Evolutionary conservation across 2,888 invertebrate species (phyloP).

Genomic region (Leucophora obtusa): DNA sequence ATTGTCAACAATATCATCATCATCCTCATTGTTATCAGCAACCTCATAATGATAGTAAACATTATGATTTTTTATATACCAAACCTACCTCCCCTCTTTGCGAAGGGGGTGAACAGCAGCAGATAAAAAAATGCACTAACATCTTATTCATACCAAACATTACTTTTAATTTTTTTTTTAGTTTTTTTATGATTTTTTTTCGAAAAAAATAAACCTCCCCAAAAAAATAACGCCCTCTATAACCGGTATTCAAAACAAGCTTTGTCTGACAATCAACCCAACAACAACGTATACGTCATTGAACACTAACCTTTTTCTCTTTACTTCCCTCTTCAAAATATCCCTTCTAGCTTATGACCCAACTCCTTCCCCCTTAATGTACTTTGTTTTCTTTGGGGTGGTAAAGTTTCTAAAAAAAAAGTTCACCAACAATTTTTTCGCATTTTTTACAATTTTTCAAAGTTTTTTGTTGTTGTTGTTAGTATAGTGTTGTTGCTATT

Average conservation of each 20-base stretch:
- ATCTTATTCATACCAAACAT: constrained; percentile 41
- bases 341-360: neutral
- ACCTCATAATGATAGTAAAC: constrained; percentile 33
- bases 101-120: neutral
- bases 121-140: constrained; percentile 44
- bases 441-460: constrained; percentile 56
- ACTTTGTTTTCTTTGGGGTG: constrained; percentile 31
- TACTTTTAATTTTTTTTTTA: constrained; percentile 8
- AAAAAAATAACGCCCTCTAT: constrained; percentile 49
- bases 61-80: constrained; percentile 4
- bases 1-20: constrained; percentile 13
- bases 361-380: neutral
- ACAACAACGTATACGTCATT: constrained; percentile 46
- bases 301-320: constrained; percentile 55
- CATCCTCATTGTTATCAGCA: neutral
- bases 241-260: constrained; percentile 62
- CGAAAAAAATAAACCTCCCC: constrained; percentile 26
- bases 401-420: constrained; percentile 58
- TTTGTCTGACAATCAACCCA: constrained; percentile 49
- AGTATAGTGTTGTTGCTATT: constrained; percentile 27
- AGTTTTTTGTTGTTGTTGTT: constrained; percentile 34
- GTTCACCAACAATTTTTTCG: constrained; percentile 61
- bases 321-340: constrained; percentile 5
- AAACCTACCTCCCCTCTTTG: neutral
- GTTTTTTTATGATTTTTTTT: constrained; percentile 10